Evolutionary conservation across 2,797 vertebrate species (phyloP).

Genomic region (Echeneis naucrates): DNA sequence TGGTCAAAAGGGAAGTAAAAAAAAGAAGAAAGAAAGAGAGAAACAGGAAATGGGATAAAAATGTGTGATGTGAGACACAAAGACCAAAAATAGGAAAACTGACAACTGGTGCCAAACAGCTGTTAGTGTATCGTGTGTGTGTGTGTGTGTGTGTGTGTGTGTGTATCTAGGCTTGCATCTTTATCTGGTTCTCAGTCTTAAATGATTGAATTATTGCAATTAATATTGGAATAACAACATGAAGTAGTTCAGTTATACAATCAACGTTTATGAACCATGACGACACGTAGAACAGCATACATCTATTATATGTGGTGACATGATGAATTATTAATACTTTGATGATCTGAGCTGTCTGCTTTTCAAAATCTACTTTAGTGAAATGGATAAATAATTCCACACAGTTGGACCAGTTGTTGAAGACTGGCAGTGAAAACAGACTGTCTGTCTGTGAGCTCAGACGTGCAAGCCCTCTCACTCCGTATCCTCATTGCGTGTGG

Average conservation of each 20-base stretch:
- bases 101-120: slow-evolving; percentile 54
- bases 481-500: slow-evolving; percentile 79
- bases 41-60: slow-evolving; percentile 30
- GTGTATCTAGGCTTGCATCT: not conserved
- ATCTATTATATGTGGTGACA: slow-evolving; percentile 2
- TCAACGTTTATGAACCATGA: not conserved
- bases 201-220: not conserved
- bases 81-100: slow-evolving; percentile 46
- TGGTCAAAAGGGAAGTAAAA: slow-evolving; percentile 17
- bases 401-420: slow-evolving; percentile 32
- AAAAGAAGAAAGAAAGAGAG: slow-evolving; percentile 1
- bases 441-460: slow-evolving; percentile 69
- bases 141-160: slow-evolving; percentile 24
- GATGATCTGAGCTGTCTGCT: slow-evolving; percentile 4
- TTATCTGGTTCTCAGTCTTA: slow-evolving; percentile 5
- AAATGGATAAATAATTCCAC: slow-evolving; percentile 39
- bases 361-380: slow-evolving; percentile 16
- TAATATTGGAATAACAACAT: not conserved
- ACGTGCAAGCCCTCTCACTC: slow-evolving; percentile 68
- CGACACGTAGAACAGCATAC: not conserved
- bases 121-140: slow-evolving; percentile 40
- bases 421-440: slow-evolving; percentile 62
- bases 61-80: slow-evolving; percentile 56
- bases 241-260: not conserved
- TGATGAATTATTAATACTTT: slow-evolving; percentile 6